Evolutionary conservation across 2,797 vertebrate species (phyloP).

Genomic region (Ctenopoma kingsleyae): DNA sequence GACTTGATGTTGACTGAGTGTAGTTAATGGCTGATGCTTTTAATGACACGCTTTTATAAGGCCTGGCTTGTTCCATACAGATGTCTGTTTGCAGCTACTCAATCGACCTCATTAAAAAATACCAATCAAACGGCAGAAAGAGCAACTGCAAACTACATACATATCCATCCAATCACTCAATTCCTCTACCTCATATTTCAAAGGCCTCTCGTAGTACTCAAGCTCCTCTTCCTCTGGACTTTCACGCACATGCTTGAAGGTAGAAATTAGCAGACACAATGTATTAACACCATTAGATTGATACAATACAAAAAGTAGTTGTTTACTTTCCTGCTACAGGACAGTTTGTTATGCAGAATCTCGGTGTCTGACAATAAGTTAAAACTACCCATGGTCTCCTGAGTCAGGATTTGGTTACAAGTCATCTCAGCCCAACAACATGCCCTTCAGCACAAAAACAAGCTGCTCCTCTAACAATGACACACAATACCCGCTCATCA

Average conservation of each 20-base stretch:
- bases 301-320: background rate
- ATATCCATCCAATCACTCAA: slow-evolving; percentile 55
- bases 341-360: slow-evolving; percentile 10
- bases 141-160: background rate
- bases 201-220: slow-evolving; percentile 66
- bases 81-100: slow-evolving; percentile 2
- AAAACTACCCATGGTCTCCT: slow-evolving; percentile 19
- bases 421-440: slow-evolving; percentile 33
- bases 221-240: slow-evolving; percentile 66
- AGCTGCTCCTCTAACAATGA: slow-evolving; percentile 35
- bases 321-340: slow-evolving; percentile 1
- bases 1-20: background rate
- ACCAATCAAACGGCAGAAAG: slow-evolving; percentile 4
- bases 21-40: background rate
- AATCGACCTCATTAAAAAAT: slow-evolving; percentile 8
- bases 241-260: slow-evolving; percentile 54
- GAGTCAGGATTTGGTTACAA: slow-evolving; percentile 39
- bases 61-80: slow-evolving; percentile 3
- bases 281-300: slow-evolving; percentile 23
- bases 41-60: background rate
- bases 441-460: slow-evolving; percentile 50
- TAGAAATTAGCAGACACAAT: slow-evolving; percentile 51
- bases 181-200: slow-evolving; percentile 70
- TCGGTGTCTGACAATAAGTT: slow-evolving; percentile 12
- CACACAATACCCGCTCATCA: slow-evolving; percentile 28